These are phyloP conservation scores for Phyllotreta cruciferae DNA, from an alignment of 2,888 invertebrate genomes.

Conservation along the genomic window DNA sequence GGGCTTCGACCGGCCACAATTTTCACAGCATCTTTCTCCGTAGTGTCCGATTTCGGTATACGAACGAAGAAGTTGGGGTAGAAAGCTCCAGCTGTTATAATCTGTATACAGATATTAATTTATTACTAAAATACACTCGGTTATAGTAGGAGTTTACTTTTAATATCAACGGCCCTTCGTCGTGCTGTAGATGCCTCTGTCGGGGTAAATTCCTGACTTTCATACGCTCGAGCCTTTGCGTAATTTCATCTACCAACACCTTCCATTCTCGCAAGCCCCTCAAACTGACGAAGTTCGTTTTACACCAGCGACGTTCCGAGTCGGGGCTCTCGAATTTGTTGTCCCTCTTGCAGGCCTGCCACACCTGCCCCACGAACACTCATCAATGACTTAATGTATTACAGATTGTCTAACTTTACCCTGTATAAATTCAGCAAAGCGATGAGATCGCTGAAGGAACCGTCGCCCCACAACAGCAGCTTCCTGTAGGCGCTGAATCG, in stretches of 20 bases:
- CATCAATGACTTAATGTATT: background rate
- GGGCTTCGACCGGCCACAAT: constrained; percentile 78
- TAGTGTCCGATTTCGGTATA: constrained; percentile 62
- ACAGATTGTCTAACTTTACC: constrained; percentile 60
- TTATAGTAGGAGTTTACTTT: constrained; percentile 70
- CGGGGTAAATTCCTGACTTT: constrained; percentile 67
- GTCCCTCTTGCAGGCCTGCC: constrained; percentile 60
- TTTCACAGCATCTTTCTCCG: constrained; percentile 73
- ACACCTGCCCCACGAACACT: constrained; percentile 64
- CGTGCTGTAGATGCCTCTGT: constrained; percentile 58
- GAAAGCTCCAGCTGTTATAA: constrained; percentile 86
- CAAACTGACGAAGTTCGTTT: constrained; percentile 72
- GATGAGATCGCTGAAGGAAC: constrained; percentile 84
- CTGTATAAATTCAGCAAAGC: constrained; percentile 81
- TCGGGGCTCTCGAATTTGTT: constrained; percentile 41
- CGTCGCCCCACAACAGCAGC: constrained; percentile 82
- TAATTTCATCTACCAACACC: constrained; percentile 75
- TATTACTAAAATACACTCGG: too few relatives aligned
- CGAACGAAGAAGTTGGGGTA: constrained; percentile 90
- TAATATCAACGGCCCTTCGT: constrained; percentile 68
- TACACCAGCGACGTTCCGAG: constrained; percentile 67
- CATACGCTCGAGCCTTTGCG: constrained; percentile 65
- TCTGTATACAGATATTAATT: constrained; percentile 58
- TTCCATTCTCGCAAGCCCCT: constrained; percentile 77
- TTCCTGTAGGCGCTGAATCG: constrained; percentile 75